phyloP scores from a whole-genome alignment of 2,888 invertebrate genomes.

The Sesia bembeciformis region DNA sequence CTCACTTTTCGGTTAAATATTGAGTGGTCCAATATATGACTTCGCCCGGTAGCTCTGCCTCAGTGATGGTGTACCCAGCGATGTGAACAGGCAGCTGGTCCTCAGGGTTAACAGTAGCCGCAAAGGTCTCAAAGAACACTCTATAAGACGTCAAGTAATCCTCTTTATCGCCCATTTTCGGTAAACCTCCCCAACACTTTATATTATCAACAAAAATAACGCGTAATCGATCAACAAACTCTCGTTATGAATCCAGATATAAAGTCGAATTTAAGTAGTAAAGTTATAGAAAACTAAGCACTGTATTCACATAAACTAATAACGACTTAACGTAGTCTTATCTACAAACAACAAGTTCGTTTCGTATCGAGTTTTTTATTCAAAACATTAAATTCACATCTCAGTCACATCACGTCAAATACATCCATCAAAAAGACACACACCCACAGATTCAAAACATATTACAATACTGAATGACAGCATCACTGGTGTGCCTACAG shows the following conservation, averaged over 20 bases:
- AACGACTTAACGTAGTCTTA: conserved; percentile 17
- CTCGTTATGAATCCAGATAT: conserved; percentile 1
- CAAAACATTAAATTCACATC: conserved; percentile 51
- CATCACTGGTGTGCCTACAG: too few relatives aligned
- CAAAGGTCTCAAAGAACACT: conserved; percentile 82
- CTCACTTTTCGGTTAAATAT: conserved; percentile 85
- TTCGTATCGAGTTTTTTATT: conserved; percentile 22
- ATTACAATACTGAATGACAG: too few relatives aligned
- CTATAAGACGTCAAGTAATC: conserved; percentile 81
- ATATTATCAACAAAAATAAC: conserved; percentile 18
- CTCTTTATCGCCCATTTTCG: conserved; percentile 74
- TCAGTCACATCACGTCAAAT: conserved; percentile 31
- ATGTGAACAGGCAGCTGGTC: conserved; percentile 85
- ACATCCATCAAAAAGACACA: conserved; percentile 2
- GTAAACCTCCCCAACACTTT: conserved; percentile 9
- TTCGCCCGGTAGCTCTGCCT: conserved; percentile 82
- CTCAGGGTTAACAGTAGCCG: conserved; percentile 78
- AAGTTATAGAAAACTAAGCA: conserved; percentile 17
- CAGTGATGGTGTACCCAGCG: conserved; percentile 79
- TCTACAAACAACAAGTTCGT: conserved; percentile 13
- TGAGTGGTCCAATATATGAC: conserved; percentile 84
- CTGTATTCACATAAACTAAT: conserved; percentile 17
- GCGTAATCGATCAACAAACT: conserved; percentile 37
- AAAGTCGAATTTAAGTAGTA: not conserved
- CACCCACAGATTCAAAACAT: not conserved